Evolutionary conservation across 2,797 vertebrate genomes (phyloP), one percentile per base, ranked within the genome.

Genomic region (Etheostoma nigrum): DNA sequence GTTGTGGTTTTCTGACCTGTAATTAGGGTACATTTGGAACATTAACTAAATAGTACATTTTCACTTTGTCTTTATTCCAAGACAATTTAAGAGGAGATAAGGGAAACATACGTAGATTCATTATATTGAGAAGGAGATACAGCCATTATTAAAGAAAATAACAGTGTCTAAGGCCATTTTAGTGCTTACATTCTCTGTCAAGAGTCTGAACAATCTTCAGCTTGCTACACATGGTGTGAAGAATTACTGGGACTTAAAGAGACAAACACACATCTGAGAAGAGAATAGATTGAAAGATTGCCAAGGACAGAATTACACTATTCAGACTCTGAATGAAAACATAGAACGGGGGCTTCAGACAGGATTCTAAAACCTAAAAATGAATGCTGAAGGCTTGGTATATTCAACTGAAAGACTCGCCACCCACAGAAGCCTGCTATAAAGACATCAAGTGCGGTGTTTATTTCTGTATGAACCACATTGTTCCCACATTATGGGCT

Each of bases 301-400:
- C 72, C 67, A 84, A 65, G 79, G 82, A 79, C 83, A 65, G 72
- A 75, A 76, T 84, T 59, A 67, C 69, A 76, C 67, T 81, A 85
- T 88, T 90, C 80, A 90, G 58, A 64, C 33, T 81, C 33, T 82
- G 79, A 87, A 87, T 86, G 79, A 72, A 62, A 81, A 58, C 1
- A 5, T 0, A 78, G 61, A 86, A 78, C 66, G 54, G 67, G 60
- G 66, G 60, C 78, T 85, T 84, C 53, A 78, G 73, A 75, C 49
- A 76, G 51, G 55, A 87, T 78, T 70, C 66, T 67, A 58, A 86
- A 69, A 57, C 58, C 61, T 78, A 52, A 70, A 67, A 83, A 82
- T 73, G 67, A 85, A 87, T 76, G 75, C 64, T 72, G 74, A 85
- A 81, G 53, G 78, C 64, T 70, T 78, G 54, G 81, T 65, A 65